These are phyloP conservation scores for Eutolmus rufibarbis DNA, from an alignment of 2,888 invertebrate genomes.

Conservation along the genomic window DNA sequence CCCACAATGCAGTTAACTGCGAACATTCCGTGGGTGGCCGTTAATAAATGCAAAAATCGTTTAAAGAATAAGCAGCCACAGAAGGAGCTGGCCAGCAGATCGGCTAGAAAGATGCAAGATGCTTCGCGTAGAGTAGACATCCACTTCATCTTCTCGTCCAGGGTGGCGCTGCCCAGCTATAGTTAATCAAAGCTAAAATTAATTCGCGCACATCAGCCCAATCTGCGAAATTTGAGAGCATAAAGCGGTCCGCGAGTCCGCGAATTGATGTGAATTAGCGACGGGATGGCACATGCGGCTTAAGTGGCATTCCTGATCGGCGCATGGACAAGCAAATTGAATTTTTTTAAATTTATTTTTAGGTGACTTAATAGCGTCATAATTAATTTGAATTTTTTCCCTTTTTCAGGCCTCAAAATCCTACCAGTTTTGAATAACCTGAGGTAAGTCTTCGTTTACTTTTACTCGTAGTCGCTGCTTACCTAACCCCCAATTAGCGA, in stretches of 20 bases:
- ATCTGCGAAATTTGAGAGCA: slow-evolving; percentile 16
- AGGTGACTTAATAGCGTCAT: background rate
- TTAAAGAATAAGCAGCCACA: background rate
- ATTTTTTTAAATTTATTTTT: background rate
- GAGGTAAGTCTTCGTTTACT: slow-evolving; percentile 69
- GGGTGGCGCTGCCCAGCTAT: background rate
- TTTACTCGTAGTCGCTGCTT: background rate
- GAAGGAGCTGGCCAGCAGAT: background rate
- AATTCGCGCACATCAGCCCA: slow-evolving; percentile 5
- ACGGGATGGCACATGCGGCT: background rate
- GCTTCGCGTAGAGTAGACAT: background rate
- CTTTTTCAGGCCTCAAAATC: slow-evolving; percentile 82
- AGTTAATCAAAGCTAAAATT: slow-evolving; percentile 1
- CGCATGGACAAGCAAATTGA: background rate
- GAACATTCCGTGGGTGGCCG: slow-evolving; percentile 8
- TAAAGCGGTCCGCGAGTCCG: background rate
- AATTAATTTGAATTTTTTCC: background rate
- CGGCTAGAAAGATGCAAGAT: background rate
- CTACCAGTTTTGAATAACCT: slow-evolving; percentile 85
- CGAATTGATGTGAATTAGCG: slow-evolving; percentile 1
- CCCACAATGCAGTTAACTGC: slow-evolving; percentile 1
- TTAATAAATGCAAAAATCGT: slow-evolving; percentile 16
- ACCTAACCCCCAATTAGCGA: slow-evolving; percentile 20
- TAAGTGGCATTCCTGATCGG: background rate
- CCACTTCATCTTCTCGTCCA: background rate